These are phyloP conservation scores for Peribatodes rhomboidaria DNA, from an alignment of 2,888 invertebrate genomes.

Conservation along the genomic window DNA sequence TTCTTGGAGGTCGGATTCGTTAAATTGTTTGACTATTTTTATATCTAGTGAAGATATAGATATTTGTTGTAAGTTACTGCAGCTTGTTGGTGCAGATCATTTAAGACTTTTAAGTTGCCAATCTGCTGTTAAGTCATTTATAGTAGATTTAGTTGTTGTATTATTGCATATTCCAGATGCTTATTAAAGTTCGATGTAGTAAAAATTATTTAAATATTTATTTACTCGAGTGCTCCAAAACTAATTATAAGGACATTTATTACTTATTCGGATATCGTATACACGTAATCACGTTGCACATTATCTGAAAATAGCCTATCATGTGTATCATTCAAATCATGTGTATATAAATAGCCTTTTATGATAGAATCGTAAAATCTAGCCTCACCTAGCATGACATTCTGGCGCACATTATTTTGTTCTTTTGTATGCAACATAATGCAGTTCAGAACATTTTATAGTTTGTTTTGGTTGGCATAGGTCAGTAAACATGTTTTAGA, in stretches of 20 bases:
- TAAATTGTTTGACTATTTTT: constrained; percentile 2
- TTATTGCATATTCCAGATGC: no score
- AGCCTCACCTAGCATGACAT: background rate
- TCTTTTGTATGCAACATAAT: constrained; percentile 2
- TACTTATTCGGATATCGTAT: no score
- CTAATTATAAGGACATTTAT: no score
- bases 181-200: no score
- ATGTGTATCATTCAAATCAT: no score
- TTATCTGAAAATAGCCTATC: background rate
- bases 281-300: no score
- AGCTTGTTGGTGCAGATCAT: background rate
- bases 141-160: no score
- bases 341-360: no score
- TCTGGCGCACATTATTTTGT: no score
- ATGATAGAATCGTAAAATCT: background rate
- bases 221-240: no score
- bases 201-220: no score
- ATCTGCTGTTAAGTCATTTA: no score
- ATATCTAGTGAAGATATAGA: background rate
- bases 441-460: background rate
- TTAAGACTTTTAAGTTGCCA: background rate
- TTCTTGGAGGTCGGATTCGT: constrained; percentile 22
- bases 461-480: constrained; percentile 20
- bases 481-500: constrained; percentile 4
- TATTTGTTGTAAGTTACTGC: background rate